Conservation (phyloP, 2,113 vertebrate genomes). For the Camelus bactrianus region DNA sequence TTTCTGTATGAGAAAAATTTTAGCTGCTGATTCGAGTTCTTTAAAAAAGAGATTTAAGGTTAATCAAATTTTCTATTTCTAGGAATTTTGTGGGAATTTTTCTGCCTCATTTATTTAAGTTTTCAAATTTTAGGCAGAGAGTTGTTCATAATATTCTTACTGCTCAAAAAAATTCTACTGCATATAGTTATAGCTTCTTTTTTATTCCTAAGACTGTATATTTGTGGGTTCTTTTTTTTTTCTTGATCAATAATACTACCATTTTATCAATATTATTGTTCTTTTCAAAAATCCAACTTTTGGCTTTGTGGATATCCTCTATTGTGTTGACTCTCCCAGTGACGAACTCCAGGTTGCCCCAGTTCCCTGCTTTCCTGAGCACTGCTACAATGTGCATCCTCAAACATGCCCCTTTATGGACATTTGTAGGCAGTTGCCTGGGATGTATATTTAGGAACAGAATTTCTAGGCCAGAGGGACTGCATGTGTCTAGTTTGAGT, state of each 20-base stretch:
- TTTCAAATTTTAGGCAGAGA: conserved; percentile 1
- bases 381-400: background rate
- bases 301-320: background rate
- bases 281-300: conserved; percentile 9
- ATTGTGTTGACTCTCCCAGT: background rate
- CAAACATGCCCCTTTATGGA: background rate
- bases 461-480: background rate
- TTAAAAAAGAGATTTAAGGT: background rate
- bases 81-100: background rate
- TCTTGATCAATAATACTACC: background rate
- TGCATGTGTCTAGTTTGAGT: background rate
- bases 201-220: background rate
- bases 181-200: background rate
- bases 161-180: background rate
- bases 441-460: no score
- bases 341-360: background rate
- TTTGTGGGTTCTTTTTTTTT: background rate
- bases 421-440: background rate
- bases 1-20: background rate
- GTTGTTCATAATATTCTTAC: background rate
- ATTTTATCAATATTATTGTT: background rate
- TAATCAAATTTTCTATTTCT: background rate
- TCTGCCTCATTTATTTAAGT: background rate
- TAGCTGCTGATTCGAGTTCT: background rate
- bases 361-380: background rate